Evolutionary conservation across 1,140 invertebrate species (phyloP).

Genomic region (Drosophila fuyamai): DNA sequence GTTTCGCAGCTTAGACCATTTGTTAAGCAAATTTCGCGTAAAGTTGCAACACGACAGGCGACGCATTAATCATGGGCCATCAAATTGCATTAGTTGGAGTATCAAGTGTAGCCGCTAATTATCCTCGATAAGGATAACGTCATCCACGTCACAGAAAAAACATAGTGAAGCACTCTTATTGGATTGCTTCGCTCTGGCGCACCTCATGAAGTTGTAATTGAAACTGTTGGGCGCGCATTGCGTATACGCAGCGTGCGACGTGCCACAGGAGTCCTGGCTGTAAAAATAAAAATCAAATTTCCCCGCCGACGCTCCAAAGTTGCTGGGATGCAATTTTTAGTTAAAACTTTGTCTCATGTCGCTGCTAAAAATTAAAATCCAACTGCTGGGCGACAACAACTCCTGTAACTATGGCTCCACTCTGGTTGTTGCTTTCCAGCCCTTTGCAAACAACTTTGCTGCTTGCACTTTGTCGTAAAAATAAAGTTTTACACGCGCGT

Average conservation of each 20-base stretch:
- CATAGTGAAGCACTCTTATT: conserved; percentile 3
- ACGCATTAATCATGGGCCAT: conserved; percentile 73
- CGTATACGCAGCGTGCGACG: conserved; percentile 67
- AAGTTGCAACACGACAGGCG: conserved; percentile 63
- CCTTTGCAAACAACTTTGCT: conserved; percentile 76
- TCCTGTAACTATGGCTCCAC: conserved; percentile 13
- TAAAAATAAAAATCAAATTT: conserved; percentile 76
- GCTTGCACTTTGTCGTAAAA: conserved; percentile 81
- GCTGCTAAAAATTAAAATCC: conserved; percentile 77
- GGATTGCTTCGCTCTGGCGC: conserved; percentile 12
- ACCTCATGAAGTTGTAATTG: conserved; percentile 63
- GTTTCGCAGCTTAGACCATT: conserved; percentile 39
- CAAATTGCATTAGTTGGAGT: conserved; percentile 66
- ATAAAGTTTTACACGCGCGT: conserved; percentile 80
- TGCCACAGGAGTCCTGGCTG: conserved; percentile 18
- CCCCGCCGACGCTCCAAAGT: conserved; percentile 46
- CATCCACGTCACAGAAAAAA: conserved; percentile 1
- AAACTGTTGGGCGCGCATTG: conserved; percentile 60
- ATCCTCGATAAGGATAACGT: conserved; percentile 27
- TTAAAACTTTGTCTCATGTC: conserved; percentile 73
- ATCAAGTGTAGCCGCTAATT: conserved; percentile 70
- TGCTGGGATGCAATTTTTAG: conserved; percentile 60
- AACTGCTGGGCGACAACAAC: conserved; percentile 44
- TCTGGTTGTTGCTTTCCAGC: conserved; percentile 42
- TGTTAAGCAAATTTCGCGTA: conserved; percentile 71